phyloP scores from a whole-genome alignment of 1,140 invertebrate species.

The Hirudo medicinalis region DNA sequence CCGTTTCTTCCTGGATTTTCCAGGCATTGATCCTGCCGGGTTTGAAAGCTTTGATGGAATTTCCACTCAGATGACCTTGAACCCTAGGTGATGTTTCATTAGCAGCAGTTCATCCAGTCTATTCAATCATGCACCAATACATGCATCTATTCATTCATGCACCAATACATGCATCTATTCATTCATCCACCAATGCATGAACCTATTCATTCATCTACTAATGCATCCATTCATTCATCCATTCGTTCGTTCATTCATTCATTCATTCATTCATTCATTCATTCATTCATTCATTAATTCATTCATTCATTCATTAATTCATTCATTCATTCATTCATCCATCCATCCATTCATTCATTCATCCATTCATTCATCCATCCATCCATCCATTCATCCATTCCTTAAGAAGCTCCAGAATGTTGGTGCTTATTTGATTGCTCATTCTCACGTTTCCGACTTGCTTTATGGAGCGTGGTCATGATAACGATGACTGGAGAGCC shows the following conservation, averaged over 20 bases:
- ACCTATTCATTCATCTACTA: neutral
- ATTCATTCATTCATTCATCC: neutral
- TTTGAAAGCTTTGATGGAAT: no score
- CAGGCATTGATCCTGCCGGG: no score
- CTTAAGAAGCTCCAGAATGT: conserved; percentile 1
- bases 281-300: neutral
- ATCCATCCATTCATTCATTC: neutral
- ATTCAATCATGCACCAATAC: no score
- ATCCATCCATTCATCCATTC: neutral
- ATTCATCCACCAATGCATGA: no score
- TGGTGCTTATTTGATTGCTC: neutral
- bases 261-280: neutral
- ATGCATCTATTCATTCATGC: no score
- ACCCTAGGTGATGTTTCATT: no score
- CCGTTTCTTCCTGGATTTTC: no score
- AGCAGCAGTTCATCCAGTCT: no score
- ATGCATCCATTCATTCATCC: neutral
- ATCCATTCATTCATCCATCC: neutral
- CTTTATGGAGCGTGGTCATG: neutral
- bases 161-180: no score
- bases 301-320: neutral
- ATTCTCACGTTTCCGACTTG: conserved; percentile 2
- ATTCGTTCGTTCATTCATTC: neutral
- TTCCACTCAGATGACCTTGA: no score
- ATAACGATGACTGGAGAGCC: neutral